Conservation (phyloP, 1,140 invertebrate genomes). For the Dendrolimus punctatus region DNA sequence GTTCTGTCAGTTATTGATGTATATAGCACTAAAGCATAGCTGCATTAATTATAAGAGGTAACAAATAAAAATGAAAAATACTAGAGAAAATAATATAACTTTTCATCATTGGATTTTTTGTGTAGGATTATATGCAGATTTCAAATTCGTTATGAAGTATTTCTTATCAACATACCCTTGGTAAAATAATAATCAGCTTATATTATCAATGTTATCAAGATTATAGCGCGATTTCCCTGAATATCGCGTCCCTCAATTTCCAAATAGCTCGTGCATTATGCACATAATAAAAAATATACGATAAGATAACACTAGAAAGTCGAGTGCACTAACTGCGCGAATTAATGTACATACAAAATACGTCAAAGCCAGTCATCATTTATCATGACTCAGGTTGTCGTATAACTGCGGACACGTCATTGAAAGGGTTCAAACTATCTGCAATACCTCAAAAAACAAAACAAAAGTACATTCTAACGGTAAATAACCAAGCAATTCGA, state of each 20-base stretch:
- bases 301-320: constrained; percentile 18
- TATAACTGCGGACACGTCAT: background rate
- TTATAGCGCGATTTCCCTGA: constrained; percentile 12
- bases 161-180: background rate
- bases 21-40: too few relatives aligned
- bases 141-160: constrained; percentile 2
- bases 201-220: constrained; percentile 12
- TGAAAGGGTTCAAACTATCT: background rate
- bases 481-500: constrained; percentile 29
- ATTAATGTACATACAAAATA: constrained; percentile 8
- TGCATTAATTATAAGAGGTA: too few relatives aligned
- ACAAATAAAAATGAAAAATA: too few relatives aligned
- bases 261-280: constrained; percentile 9
- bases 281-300: constrained; percentile 10
- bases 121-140: too few relatives aligned
- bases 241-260: constrained; percentile 6
- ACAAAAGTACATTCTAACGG: constrained; percentile 34
- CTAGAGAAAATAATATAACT: too few relatives aligned
- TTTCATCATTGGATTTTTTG: too few relatives aligned
- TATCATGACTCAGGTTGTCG: background rate
- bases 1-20: too few relatives aligned
- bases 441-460: constrained; percentile 13
- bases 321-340: constrained; percentile 6
- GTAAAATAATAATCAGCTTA: constrained; percentile 5
- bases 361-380: background rate